Evolutionary conservation across 64 coral and sea anemone genomes (phyloP), one percentile per base, ranked within the genome.

Genomic region (Pocillopora verrucosa): DNA sequence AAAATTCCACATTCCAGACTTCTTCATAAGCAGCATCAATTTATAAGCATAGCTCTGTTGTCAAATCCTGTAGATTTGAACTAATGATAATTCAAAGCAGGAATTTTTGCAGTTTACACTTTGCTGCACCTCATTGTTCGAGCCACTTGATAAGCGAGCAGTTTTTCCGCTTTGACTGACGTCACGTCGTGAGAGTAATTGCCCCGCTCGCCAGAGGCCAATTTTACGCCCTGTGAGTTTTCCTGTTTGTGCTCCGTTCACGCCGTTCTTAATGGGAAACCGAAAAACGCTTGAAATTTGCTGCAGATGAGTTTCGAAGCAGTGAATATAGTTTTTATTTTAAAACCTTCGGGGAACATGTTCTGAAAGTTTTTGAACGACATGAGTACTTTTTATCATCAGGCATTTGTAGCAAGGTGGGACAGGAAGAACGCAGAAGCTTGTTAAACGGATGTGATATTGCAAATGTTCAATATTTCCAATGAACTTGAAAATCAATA

Each of bases 101-200:
- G 59, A 61, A 65, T 35, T 13, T 61, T 65, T 84, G 36, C 56
- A 69, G 80, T 83, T 83, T 83, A 83, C 61, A 36, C 30, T 83
- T 83, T 83, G 60, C 16, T 19, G 58, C 78, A 80, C 78, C 70
- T 70, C 16, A 72, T 84, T 84, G 63, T 70, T 10, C 19, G 15
- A 15, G 17, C 22, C 36, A 56, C 80, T 65, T 34, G 60, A 2
- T 17, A 84, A 34, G 81, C 62, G 51, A 56, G 20, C 9, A 34
- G 65, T 68, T 83, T 84, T 84, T 84, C 81, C 81, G 81, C 63
- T 57, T 84, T 70, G 36, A 22, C 13, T 84, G 81, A 84, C 64
- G 81, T 56, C 34, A 67, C 12, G 35, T 30, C 30, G 60, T 36
- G 11, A 83, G 65, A 0, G 20, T 38, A 83, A 17, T 19, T 65